Conservation (phyloP, 2,888 invertebrate genomes). For the Luperina nickerlii region DNA sequence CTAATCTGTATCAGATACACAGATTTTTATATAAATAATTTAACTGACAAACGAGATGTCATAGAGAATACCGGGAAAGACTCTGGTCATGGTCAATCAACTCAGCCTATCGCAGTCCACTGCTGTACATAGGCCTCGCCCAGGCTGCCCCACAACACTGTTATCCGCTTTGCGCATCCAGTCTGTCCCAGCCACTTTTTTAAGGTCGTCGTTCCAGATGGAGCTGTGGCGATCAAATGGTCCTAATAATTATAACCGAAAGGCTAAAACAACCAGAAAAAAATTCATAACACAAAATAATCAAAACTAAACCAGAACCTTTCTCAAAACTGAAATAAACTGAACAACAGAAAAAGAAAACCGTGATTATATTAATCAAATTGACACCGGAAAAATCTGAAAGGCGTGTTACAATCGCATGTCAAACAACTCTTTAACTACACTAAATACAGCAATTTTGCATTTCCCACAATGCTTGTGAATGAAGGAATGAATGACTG, state of each 20-base stretch:
- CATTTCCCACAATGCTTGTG: constrained; percentile 55
- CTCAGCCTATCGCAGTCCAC: too few species aligned
- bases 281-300: background rate
- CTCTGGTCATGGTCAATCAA: too few species aligned
- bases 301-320: background rate
- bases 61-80: background rate
- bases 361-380: constrained; percentile 23
- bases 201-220: too few species aligned
- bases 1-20: background rate
- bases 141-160: too few species aligned
- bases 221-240: too few species aligned
- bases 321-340: background rate
- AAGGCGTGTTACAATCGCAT: constrained; percentile 16
- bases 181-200: too few species aligned
- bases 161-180: too few species aligned
- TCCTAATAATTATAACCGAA: background rate
- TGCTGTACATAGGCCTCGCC: too few species aligned
- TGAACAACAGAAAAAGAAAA: constrained; percentile 3
- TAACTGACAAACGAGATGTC: background rate
- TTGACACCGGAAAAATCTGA: constrained; percentile 34
- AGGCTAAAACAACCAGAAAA: background rate
- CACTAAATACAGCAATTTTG: constrained; percentile 51
- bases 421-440: constrained; percentile 32
- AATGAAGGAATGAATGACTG: constrained; percentile 33
- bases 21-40: background rate